Base-by-base conservation (phyloP, 2,113 vertebrate genomes). In the Anhinga anhinga region DNA sequence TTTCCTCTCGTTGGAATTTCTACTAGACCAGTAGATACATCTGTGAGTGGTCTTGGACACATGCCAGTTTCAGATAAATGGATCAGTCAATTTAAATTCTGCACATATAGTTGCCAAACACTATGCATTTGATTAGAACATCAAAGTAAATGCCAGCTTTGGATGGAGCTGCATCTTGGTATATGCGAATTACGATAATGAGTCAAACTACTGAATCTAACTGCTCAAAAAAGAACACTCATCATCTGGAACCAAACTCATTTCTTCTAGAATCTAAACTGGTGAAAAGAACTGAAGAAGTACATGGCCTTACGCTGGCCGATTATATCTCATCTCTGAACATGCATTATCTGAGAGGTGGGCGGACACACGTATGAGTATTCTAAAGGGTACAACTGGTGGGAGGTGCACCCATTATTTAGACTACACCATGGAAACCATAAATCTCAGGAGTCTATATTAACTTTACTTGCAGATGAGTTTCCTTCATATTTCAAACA, bases 31-130 rank as follows among this genome's bases (percentile, higher is more conserved):
- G 65, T 72, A 91, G 82, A 79, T 91, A 71, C 32, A 93, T 96
- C 91, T 96, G 59, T 94, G 89, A 95, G 91, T 82, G 47, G 47
- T 93, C 61, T 95, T 96, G 91, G 74, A 87, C 66, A 65, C 40
- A 10, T 89, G 89, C 87, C 84, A 94, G 78, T 93, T 95, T 95
- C 61, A 91, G 70, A 93, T 94, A 96, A 96, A 95, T 93, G 78
- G 66, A 95, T 94, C 91, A 79, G 30, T 71, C 81, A 84, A 72
- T 96, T 94, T 93, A 94, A 93, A 96, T 97, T 96, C 91, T 97
- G 73, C 85, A 93, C 70, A 36, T 93, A 32, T 8, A 94, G 91
- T 94, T 96, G 94, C 94, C 95, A 96, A 97, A 94, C 93, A 89
- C 84, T 91, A 34, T 84, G 89, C 81, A 91, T 94, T 93, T 85